Conservation (phyloP, 2,113 vertebrate species). For the Odobenus rosmarus region DNA sequence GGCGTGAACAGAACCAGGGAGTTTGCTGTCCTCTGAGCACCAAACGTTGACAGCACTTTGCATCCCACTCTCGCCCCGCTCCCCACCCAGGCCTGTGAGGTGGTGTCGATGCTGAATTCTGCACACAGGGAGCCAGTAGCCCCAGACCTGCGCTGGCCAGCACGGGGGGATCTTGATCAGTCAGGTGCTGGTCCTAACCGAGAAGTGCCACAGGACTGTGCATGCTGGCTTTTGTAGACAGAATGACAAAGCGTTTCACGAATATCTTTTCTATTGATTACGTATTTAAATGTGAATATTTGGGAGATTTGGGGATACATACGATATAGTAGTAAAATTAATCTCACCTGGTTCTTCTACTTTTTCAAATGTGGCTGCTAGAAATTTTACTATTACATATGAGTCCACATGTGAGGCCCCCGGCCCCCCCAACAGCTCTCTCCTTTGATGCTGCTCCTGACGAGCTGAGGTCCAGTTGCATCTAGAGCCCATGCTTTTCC, state of each 20-base stretch:
- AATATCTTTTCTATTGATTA: neutral
- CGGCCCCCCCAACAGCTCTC: too few relatives aligned
- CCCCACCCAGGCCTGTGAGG: neutral
- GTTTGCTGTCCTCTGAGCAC: fast-evolving
- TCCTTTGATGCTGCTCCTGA: neutral
- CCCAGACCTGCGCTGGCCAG: fast-evolving
- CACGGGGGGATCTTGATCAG: fast-evolving
- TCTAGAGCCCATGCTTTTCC: neutral
- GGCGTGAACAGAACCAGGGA: neutral
- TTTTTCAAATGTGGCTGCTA: neutral
- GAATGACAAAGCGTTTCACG: neutral
- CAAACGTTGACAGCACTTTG: fast-evolving
- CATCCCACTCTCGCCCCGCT: fast-evolving
- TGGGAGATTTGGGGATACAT: neutral
- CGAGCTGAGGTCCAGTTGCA: too few relatives aligned
- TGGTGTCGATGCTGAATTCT: fast-evolving
- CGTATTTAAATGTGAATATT: neutral
- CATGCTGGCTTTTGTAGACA: neutral
- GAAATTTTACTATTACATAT: neutral
- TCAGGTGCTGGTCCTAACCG: fast-evolving
- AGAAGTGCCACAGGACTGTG: neutral
- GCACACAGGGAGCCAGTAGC: fast-evolving
- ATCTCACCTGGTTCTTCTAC: neutral
- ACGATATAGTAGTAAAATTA: neutral
- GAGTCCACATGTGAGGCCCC: too few relatives aligned